phyloP scores from a whole-genome alignment of 2,888 invertebrate species.

The Phrixothrix hirtus region DNA sequence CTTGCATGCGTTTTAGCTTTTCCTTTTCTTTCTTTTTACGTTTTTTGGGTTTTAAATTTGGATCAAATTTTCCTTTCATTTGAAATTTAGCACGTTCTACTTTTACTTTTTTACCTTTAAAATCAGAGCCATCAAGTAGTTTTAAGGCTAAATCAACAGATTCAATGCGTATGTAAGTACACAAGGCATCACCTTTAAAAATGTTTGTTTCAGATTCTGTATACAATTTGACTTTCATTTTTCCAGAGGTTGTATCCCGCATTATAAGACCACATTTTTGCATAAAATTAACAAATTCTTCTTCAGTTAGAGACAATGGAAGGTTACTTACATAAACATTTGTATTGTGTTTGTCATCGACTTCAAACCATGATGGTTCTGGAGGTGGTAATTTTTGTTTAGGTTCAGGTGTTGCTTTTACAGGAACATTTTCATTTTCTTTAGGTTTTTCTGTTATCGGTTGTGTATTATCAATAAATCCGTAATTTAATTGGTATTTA shows the following conservation, averaged over 20 bases:
- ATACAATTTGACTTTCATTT: constrained; percentile 91
- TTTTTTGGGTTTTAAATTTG: constrained; percentile 86
- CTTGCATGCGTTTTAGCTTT: constrained; percentile 88
- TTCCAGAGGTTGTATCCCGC: constrained; percentile 77
- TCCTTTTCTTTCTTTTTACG: constrained; percentile 88
- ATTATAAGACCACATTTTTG: constrained; percentile 95
- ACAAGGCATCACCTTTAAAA: constrained; percentile 94
- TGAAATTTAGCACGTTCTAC: constrained; percentile 94
- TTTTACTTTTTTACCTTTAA: constrained; percentile 77
- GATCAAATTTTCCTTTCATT: constrained; percentile 93
- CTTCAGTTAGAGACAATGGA: constrained; percentile 84
- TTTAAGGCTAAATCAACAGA: constrained; percentile 92
- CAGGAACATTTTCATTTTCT: constrained; percentile 31
- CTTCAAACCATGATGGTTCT: constrained; percentile 82
- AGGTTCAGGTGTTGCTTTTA: constrained; percentile 33
- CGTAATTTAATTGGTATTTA: constrained; percentile 93
- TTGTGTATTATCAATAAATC: constrained; percentile 70
- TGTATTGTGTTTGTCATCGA: constrained; percentile 84
- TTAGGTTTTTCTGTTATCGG: constrained; percentile 37
- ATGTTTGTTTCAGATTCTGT: constrained; percentile 75
- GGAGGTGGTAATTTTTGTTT: constrained; percentile 59
- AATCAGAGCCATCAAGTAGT: constrained; percentile 84
- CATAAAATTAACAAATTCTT: constrained; percentile 91
- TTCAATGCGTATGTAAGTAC: constrained; percentile 94
- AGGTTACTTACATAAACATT: constrained; percentile 95